These are phyloP conservation scores for Drosophila tanythrix DNA, from an alignment of 2,888 invertebrate species.

Conservation along the genomic window DNA sequence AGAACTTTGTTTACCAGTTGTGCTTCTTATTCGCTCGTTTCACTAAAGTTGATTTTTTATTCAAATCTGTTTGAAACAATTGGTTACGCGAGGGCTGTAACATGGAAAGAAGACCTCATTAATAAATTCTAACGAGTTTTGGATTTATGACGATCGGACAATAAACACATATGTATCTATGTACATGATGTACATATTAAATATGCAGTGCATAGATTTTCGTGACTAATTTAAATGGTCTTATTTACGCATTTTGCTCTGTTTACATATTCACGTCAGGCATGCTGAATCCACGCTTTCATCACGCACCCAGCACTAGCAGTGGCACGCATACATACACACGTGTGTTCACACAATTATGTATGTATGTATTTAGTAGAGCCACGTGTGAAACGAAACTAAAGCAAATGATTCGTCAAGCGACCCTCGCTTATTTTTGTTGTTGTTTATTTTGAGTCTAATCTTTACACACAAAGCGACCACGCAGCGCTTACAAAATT, in stretches of 20 bases:
- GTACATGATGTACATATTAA: background rate
- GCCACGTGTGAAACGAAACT: background rate
- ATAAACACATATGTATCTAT: background rate
- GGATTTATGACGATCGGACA: background rate
- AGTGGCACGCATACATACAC: background rate
- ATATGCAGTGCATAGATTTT: background rate
- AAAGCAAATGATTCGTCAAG: background rate
- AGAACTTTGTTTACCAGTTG: constrained; percentile 38
- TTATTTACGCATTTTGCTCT: background rate
- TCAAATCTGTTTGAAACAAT: constrained; percentile 18
- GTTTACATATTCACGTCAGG: background rate
- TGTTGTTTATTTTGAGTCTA: constrained; percentile 28
- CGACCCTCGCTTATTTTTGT: constrained; percentile 21
- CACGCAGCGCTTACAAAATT: constrained; percentile 42
- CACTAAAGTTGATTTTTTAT: constrained; percentile 8
- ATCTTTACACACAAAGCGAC: constrained; percentile 47
- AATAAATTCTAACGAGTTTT: background rate
- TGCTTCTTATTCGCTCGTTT: constrained; percentile 27
- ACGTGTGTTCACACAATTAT: background rate
- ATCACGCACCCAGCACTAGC: background rate
- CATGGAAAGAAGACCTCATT: background rate
- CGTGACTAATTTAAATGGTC: background rate
- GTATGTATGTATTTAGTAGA: background rate
- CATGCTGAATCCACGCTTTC: background rate
- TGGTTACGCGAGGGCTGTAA: constrained; percentile 19